A percentile compares a stretch with the other conserved stretches of the same genome.
Conservation (phyloP, 2,797 vertebrate genomes). For the Phalloptychus januarius region DNA sequence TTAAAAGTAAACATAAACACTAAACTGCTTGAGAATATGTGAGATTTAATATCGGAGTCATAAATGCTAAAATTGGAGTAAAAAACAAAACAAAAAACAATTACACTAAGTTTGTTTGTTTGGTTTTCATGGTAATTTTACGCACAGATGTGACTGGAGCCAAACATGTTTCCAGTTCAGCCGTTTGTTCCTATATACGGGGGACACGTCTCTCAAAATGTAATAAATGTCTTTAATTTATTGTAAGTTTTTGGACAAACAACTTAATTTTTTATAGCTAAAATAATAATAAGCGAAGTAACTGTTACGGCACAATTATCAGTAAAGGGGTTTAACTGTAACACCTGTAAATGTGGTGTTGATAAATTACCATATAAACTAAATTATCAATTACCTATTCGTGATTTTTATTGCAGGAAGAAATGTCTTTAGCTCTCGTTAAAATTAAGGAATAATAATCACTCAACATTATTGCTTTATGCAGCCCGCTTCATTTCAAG, state of each 20-base stretch:
- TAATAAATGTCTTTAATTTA: background rate
- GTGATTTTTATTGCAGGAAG: background rate
- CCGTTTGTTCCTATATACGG: background rate
- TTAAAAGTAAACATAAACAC: background rate
- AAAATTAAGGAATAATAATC: background rate
- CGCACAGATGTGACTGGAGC: background rate
- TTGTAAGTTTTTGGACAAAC: background rate
- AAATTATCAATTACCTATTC: background rate
- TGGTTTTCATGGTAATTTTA: background rate
- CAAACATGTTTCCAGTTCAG: background rate
- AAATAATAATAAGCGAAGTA: background rate
- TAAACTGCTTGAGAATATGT: background rate
- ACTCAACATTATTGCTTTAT: background rate
- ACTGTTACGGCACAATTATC: background rate
- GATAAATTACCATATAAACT: background rate
- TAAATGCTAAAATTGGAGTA: background rate
- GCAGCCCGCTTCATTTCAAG: background rate
- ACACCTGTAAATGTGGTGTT: background rate
- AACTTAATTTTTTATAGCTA: background rate
- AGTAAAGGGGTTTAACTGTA: background rate
- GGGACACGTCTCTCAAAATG: background rate
- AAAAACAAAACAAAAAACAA: background rate
- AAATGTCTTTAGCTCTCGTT: background rate
- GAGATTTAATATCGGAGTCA: background rate
- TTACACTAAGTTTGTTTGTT: background rate